Conservation (phyloP, 2,113 vertebrate species). For the human (Homo sapiens) region GRCh38 chr7:98214501-98215000, state of each 20-base stretch:
- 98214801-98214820: neutral
- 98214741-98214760: neutral
- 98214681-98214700: neutral
- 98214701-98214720: neutral
- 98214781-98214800: neutral
- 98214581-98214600: neutral
- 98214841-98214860: neutral
- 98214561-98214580: neutral
- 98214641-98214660: neutral
- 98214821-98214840: neutral
- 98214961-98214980: rapidly evolving
- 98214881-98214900: neutral
- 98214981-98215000: neutral
- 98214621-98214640: neutral
- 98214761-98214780: neutral
- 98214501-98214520: neutral
- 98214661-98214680: rapidly evolving
- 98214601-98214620: neutral
- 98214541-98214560: rapidly evolving
- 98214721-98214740: rapidly evolving
- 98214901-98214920: neutral
- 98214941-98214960: neutral
- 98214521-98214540: neutral
- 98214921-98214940: neutral
- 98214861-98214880: neutral